These are phyloP conservation scores for Drosophila merina DNA, from an alignment of 2,888 invertebrate genomes.

Conservation along the genomic window DNA sequence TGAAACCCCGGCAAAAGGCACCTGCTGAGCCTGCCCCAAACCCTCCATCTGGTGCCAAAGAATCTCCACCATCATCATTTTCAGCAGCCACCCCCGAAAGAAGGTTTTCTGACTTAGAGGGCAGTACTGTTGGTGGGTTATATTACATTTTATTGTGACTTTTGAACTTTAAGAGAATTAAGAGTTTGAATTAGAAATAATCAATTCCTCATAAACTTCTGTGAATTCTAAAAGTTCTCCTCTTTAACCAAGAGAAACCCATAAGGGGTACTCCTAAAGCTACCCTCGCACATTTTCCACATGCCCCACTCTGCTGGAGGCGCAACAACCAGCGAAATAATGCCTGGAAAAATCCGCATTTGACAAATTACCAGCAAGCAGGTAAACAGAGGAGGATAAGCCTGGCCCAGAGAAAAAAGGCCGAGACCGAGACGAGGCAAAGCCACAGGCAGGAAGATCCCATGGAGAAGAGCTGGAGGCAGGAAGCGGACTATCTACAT, in stretches of 20 bases:
- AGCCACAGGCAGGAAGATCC: conserved; percentile 28
- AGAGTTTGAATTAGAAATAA: not conserved
- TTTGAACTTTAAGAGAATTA: not conserved
- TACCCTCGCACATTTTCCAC: conserved; percentile 47
- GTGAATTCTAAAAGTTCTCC: not conserved
- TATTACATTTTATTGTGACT: not conserved
- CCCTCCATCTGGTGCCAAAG: conserved; percentile 13
- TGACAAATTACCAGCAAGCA: conserved; percentile 73
- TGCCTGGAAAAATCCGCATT: conserved; percentile 66
- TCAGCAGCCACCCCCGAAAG: conserved; percentile 15
- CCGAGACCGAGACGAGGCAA: conserved; percentile 11
- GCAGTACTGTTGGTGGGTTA: not conserved
- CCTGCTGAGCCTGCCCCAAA: conserved; percentile 29
- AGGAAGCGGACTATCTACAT: conserved; percentile 23
- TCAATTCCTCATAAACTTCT: too few species aligned
- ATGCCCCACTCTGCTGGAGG: conserved; percentile 20
- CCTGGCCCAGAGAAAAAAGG: conserved; percentile 11
- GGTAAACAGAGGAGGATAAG: conserved; percentile 55
- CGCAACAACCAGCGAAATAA: conserved; percentile 59
- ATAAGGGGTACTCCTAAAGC: not conserved
- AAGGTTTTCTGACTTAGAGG: not conserved
- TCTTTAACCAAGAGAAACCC: too few species aligned
- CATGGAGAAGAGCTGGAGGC: conserved; percentile 1
- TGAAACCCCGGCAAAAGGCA: conserved; percentile 43
- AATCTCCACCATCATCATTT: conserved; percentile 38